Evolutionary conservation across 2,797 vertebrate genomes (phyloP), one percentile per base, ranked within the genome.

Genomic region (Cryptoprocta ferox): DNA sequence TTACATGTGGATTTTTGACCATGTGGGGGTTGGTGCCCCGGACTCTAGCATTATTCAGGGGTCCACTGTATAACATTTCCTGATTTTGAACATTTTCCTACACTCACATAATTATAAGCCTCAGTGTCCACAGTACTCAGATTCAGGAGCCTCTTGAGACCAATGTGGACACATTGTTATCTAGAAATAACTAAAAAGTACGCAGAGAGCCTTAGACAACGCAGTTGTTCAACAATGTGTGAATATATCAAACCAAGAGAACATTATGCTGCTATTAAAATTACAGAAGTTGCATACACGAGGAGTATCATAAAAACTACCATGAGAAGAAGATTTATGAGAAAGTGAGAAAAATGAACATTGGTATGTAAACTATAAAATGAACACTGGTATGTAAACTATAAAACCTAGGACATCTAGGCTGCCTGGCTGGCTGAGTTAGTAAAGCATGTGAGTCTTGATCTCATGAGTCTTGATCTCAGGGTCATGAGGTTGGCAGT

Each of bases 271-370:
- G 32, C 42, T 91, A 35, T 68, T 86, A 82, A 96, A 93, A 96
- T 82, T 16, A 81, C 35, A 42, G 93, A 93, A 85, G n/a, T 39
- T 53, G 0, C 9, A 61, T 53, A 82, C 88, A 70, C n/a, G 91
- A 32, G 71, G 28, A 50, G 3, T 80, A 61, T 75, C 6, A 42
- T 75, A 73, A 89, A 83, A 79, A 32, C 78, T 66, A 71, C 80
- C 15, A 75, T 59, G 50, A 76, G 85, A 90, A 32, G 26, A 73
- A 1, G 30, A 61, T 63, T 59, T 73, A 83, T 65, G 18, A 95
- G 70, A 95, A 89, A 87, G 65, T 80, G 14, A 96, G 42, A 93
- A 90, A 79, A 92, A 92, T 80, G 16, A 5, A 87, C 92, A 63
- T 24, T 30, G 48, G 42, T 94, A 56, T 45, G 12, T 90, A 81